Evolutionary conservation across 2,113 vertebrate species (phyloP).

Genomic region (Ctenodactylus gundi): DNA sequence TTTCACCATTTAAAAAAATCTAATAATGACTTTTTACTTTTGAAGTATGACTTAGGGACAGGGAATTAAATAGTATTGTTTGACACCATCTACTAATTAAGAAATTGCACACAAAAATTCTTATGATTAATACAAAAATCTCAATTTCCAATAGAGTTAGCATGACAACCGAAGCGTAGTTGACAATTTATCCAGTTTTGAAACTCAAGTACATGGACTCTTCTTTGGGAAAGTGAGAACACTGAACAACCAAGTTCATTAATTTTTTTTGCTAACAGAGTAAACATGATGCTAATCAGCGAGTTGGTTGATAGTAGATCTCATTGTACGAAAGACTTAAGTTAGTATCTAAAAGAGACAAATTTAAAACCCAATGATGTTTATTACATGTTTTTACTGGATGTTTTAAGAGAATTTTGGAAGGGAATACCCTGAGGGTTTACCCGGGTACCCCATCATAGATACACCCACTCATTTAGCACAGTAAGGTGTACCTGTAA

Average conservation of each 20-base stretch:
- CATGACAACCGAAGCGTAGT: background rate
- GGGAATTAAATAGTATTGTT: no score
- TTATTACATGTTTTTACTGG: background rate
- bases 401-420: background rate
- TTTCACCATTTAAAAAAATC: background rate
- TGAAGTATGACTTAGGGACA: no score
- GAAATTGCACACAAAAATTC: no score
- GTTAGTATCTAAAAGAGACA: background rate
- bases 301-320: background rate
- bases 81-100: no score
- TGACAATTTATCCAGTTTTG: background rate
- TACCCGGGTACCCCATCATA: no score
- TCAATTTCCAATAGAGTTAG: background rate
- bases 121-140: background rate
- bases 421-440: no score
- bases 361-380: background rate
- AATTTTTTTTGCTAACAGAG: background rate
- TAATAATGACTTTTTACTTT: no score
- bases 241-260: background rate
- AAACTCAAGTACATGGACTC: conserved; percentile 13
- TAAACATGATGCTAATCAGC: conserved; percentile 5
- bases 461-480: background rate
- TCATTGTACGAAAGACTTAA: background rate
- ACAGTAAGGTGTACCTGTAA: background rate
- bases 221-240: background rate